These are phyloP conservation scores for Lophura swinhoii DNA, from an alignment of 2,797 vertebrate species.

Conservation along the genomic window DNA sequence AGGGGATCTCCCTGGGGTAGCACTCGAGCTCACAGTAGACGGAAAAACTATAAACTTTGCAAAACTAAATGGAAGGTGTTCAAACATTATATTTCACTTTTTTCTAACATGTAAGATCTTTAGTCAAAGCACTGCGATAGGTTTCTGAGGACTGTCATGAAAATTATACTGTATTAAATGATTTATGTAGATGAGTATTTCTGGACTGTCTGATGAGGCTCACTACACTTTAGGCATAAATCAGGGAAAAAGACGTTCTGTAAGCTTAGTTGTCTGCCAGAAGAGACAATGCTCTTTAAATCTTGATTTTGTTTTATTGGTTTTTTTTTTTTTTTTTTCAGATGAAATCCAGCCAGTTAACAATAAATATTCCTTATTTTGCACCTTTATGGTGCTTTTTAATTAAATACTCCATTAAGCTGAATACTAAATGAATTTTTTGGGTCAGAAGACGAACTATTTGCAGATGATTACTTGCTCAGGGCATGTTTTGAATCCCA, in stretches of 20 bases:
- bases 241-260: neutral
- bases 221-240: conserved; percentile 1
- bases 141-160: neutral
- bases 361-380: conserved; percentile 13
- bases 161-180: conserved; percentile 14
- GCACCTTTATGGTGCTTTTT: neutral
- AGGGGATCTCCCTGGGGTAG: neutral
- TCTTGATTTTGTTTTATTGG: neutral
- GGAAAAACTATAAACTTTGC: neutral
- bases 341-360: neutral
- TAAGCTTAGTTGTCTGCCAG: neutral
- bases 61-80: neutral
- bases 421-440: conserved; percentile 3
- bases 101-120: neutral
- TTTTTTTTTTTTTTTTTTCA: neutral
- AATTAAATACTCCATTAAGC: conserved; percentile 33
- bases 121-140: neutral
- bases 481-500: neutral
- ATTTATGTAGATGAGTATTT: conserved; percentile 31
- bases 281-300: neutral
- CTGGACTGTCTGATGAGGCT: conserved; percentile 17
- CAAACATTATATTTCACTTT: neutral
- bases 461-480: conserved; percentile 6
- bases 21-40: neutral
- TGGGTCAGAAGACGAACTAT: neutral